Percentiles rank a stretch among this genome's conserved stretches.
These are phyloP conservation scores for crab-eating macaque (Macaca fascicularis) DNA, from an alignment of 2,113 vertebrate genomes.

Conservation along the genomic window T2T-MFA8v1.1 NC_088391.1:41309001-41309500, in stretches of 20 bases:
- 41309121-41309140: not conserved
- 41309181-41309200: not conserved
- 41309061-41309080: conserved; percentile 12
- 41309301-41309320: not conserved
- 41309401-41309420: not conserved
- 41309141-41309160: not conserved
- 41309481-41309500: not conserved
- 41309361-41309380: not conserved
- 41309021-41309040: not conserved
- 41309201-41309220: not conserved
- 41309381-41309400: not conserved
- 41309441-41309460: not conserved
- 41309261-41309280: not conserved
- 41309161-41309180: not conserved
- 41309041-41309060: conserved; percentile 48
- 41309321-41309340: not conserved
- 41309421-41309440: not conserved
- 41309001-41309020: not conserved
- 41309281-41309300: not conserved
- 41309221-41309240: not conserved
- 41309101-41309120: not conserved
- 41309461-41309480: not conserved
- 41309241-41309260: not conserved
- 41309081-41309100: not conserved
- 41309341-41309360: not conserved